Evolutionary conservation across 2,113 vertebrate genomes (phyloP), one percentile per base, ranked within the genome.

Genomic region (Platichthys stellatus): DNA sequence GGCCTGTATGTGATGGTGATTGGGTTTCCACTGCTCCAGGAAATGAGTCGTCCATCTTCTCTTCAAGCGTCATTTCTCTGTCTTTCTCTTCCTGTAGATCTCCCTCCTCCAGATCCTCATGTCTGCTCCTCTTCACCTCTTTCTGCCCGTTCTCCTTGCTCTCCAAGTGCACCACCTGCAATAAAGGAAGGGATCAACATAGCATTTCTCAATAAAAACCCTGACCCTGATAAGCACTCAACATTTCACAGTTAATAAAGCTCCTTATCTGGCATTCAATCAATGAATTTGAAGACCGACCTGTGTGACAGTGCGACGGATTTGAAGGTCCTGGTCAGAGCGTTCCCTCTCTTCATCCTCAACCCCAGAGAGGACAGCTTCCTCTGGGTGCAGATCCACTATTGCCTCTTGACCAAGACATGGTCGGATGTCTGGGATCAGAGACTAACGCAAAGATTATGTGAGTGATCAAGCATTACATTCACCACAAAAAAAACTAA

Each of bases 231-330:
- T 13, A 17, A 38, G 18, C 11, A 54, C 3, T 12, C 26, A 26
- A 14, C 7, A 58, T 49, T 43, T 71, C 9, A 64, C 14, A 68
- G 3, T 58, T 9, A 61, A 47, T 31, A 66, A 4, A 40, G 7
- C 1, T 43, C 9, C 5, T 23, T 10, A 31, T 20, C 6, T 18
- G 5, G 47, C 15, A 53, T 24, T 58, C n/a, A 24, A 35, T 73
- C 56, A 20, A 8, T 2, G 11, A 20, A 69, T 21, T 17, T 31
- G 59, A 0, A 15, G 18, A 69, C 70, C 5, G 0, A 97, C 96
- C 95, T 97, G 96, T 23, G 96, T 97, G 81, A 97, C 96, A 0
- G 96, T 97, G 80, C 96, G 94, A 81, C 96, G 94, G 80, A 97
- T 97, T 91, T 96, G 96, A 69, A 97, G 94, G 31, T 96, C 96